These are phyloP conservation scores for Tenthredo mesomela DNA, from an alignment of 2,888 invertebrate genomes.

Conservation along the genomic window DNA sequence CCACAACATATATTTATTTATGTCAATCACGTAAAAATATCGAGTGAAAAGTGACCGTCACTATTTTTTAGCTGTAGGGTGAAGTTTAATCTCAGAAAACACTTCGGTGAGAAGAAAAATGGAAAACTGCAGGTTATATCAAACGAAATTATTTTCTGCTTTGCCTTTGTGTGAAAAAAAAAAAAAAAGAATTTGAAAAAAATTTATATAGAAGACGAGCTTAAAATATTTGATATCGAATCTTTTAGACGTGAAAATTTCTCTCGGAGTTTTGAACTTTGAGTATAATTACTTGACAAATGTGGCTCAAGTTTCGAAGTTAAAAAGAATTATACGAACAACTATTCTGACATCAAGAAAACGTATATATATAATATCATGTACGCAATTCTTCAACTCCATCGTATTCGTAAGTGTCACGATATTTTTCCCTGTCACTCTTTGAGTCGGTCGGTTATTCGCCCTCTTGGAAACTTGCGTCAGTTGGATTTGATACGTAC, in stretches of 20 bases:
- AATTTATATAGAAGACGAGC: not conserved
- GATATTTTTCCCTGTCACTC: conserved; percentile 33
- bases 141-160: not conserved
- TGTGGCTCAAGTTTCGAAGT: not conserved
- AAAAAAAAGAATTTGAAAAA: not conserved
- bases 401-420: conserved; percentile 22
- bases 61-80: not conserved
- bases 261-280: not conserved
- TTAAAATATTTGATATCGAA: not conserved
- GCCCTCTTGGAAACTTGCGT: not conserved
- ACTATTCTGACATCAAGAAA: not conserved
- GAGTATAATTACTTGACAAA: conserved; percentile 25
- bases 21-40: conserved; percentile 24
- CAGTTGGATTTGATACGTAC: conserved; percentile 37
- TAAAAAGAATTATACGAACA: not conserved
- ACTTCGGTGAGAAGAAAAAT: not conserved
- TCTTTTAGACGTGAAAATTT: not conserved
- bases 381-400: conserved; percentile 22
- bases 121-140: not conserved
- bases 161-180: not conserved
- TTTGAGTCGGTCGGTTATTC: conserved; percentile 8
- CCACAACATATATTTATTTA: not conserved
- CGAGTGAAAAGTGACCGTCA: not conserved
- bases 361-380: conserved; percentile 13
- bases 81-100: not conserved